These are phyloP conservation scores for Perca fluviatilis DNA, from an alignment of 2,113 vertebrate species.

Conservation along the genomic window DNA sequence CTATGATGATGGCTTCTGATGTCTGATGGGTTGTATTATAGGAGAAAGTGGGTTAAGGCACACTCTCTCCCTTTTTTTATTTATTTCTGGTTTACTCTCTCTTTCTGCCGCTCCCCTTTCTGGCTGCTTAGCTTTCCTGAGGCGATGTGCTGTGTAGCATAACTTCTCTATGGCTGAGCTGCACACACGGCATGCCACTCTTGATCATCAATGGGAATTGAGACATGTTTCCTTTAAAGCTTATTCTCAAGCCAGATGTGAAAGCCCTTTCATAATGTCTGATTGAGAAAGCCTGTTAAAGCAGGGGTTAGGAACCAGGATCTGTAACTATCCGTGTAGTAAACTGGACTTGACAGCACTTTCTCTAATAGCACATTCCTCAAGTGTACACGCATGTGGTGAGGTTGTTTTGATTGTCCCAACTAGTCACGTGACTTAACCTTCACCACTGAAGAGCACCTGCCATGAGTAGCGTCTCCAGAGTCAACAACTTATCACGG, in stretches of 20 bases:
- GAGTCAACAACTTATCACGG: constrained; percentile 62
- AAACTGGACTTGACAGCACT: constrained; percentile 64
- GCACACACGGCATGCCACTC: constrained; percentile 55
- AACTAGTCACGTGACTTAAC: constrained; percentile 44
- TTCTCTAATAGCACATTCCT: constrained; percentile 49
- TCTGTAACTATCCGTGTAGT: constrained; percentile 42
- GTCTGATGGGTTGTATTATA: constrained; percentile 72
- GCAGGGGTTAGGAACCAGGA: constrained; percentile 15
- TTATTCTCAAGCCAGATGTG: constrained; percentile 56
- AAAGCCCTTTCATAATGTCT: constrained; percentile 41
- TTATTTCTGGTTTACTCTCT: constrained; percentile 41
- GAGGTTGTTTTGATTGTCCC: constrained; percentile 55
- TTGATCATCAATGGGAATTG: constrained; percentile 60
- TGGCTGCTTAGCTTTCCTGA: constrained; percentile 59
- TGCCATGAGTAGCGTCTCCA: constrained; percentile 55
- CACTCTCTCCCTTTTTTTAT: constrained; percentile 38
- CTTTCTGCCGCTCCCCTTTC: constrained; percentile 44
- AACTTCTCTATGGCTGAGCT: constrained; percentile 44
- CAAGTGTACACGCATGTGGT: constrained; percentile 44
- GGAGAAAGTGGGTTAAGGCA: constrained; percentile 71
- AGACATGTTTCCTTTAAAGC: constrained; percentile 51
- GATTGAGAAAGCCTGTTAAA: constrained; percentile 57
- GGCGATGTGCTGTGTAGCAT: constrained; percentile 56
- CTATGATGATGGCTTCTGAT: constrained; percentile 78
- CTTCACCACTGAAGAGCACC: constrained; percentile 54